These are phyloP conservation scores for Heteropelma amictum DNA, from an alignment of 2,888 invertebrate genomes.

Conservation along the genomic window DNA sequence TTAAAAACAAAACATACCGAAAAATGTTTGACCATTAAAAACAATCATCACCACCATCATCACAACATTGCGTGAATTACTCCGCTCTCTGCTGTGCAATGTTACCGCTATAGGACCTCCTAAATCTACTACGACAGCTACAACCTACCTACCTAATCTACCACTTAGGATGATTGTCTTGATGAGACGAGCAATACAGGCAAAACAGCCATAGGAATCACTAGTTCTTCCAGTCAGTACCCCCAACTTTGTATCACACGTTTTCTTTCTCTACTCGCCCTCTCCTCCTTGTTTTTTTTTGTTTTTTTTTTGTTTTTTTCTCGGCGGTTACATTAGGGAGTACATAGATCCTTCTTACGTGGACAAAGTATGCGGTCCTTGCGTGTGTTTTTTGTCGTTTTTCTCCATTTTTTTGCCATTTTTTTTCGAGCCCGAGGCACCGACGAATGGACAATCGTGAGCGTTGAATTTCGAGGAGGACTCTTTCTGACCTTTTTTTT, in stretches of 20 bases:
- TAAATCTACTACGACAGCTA: constrained; percentile 70
- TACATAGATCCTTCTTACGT: constrained; percentile 73
- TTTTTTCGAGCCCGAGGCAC: too few species aligned
- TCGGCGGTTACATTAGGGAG: constrained; percentile 76
- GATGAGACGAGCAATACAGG: constrained; percentile 75
- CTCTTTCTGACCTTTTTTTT: too few species aligned
- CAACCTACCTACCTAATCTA: constrained; percentile 69
- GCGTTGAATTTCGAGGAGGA: too few species aligned
- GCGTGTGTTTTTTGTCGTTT: constrained; percentile 28
- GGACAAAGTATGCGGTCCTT: constrained; percentile 12
- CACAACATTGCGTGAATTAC: constrained; percentile 51
- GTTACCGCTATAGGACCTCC: constrained; percentile 73
- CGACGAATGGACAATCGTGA: too few species aligned
- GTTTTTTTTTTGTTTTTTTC: too few species aligned
- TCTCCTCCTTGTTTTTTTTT: not conserved
- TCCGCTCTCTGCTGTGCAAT: constrained; percentile 67
- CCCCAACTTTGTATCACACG: constrained; percentile 67
- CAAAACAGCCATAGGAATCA: constrained; percentile 75
- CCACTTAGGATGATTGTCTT: constrained; percentile 77
- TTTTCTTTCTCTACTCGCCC: too few species aligned
- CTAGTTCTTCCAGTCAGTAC: constrained; percentile 78
- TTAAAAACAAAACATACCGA: not conserved
- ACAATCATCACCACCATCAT: constrained; percentile 47
- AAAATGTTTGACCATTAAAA: not conserved
- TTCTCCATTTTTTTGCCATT: not conserved